Percentiles rank a stretch among this genome's conserved stretches.
Conservation (phyloP, 2,888 invertebrate genomes). For the Diplolepis rosae region DNA sequence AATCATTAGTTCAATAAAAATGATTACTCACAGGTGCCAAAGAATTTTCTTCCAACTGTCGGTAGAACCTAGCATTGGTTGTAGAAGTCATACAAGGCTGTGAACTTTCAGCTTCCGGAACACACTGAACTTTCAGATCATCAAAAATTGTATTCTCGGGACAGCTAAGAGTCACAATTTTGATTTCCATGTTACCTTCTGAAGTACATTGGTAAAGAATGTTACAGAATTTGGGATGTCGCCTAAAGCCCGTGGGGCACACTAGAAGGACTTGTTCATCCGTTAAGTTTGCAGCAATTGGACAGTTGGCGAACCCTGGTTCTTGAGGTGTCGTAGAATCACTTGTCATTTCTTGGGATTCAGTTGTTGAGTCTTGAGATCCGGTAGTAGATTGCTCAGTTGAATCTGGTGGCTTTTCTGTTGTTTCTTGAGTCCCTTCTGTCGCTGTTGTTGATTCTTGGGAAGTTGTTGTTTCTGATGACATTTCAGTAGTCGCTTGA, state of each 20-base stretch:
- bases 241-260: slow-evolving; percentile 88
- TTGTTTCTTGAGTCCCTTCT: slow-evolving; percentile 37
- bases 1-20: too few relatives aligned
- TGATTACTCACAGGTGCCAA: slow-evolving; percentile 77
- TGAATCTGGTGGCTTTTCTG: slow-evolving; percentile 43
- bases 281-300: slow-evolving; percentile 74
- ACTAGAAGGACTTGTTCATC: slow-evolving; percentile 83
- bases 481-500: slow-evolving; percentile 43
- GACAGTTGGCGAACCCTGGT: slow-evolving; percentile 56
- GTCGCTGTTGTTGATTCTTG: slow-evolving; percentile 40
- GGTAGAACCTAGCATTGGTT: slow-evolving; percentile 76
- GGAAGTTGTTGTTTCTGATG: slow-evolving; percentile 55
- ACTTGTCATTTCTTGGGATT: slow-evolving; percentile 60
- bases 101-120: slow-evolving; percentile 78
- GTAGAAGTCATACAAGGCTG: slow-evolving; percentile 78
- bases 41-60: slow-evolving; percentile 75
- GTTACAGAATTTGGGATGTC: slow-evolving; percentile 89
- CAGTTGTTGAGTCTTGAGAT: slow-evolving; percentile 44
- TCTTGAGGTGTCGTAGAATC: slow-evolving; percentile 46
- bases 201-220: slow-evolving; percentile 89
- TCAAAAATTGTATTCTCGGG: slow-evolving; percentile 86
- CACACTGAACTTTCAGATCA: slow-evolving; percentile 82
- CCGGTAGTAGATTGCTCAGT: slow-evolving; percentile 40
- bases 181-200: slow-evolving; percentile 81
- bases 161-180: slow-evolving; percentile 84